Evolutionary conservation across 2,888 invertebrate species (phyloP).

Genomic region (Stenchaetothrips biformis): DNA sequence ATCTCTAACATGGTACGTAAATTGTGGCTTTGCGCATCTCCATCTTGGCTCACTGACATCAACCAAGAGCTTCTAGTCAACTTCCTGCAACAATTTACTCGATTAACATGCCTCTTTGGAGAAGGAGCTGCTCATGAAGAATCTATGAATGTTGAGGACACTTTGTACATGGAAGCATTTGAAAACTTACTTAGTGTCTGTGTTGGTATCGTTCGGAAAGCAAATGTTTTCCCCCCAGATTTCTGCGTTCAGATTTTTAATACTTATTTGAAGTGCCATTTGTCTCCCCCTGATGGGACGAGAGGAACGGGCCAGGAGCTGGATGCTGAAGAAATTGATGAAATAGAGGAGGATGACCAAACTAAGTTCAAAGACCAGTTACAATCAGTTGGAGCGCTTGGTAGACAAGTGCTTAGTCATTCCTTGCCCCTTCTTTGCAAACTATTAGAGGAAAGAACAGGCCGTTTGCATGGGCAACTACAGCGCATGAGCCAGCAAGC

Average conservation of each 20-base stretch:
- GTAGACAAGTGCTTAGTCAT: conserved; percentile 56
- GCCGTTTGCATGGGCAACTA: conserved; percentile 46
- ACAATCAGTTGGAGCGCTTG: conserved; percentile 61
- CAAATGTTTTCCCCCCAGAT: conserved; percentile 46
- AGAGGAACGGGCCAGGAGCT: conserved; percentile 50
- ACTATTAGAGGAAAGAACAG: conserved; percentile 61
- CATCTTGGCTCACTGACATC: conserved; percentile 49
- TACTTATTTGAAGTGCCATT: conserved; percentile 70
- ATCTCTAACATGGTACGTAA: conserved; percentile 63
- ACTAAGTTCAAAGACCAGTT: conserved; percentile 66
- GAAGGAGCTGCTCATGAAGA: conserved; percentile 62
- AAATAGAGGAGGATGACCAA: conserved; percentile 61
- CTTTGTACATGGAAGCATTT: conserved; percentile 61
- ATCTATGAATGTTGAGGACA: conserved; percentile 49
- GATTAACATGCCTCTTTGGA: conserved; percentile 59
- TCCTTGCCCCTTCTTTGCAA: conserved; percentile 62
- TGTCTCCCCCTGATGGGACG: conserved; percentile 75
- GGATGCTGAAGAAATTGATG: conserved; percentile 55
- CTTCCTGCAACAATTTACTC: conserved; percentile 58
- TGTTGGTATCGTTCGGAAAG: conserved; percentile 53
- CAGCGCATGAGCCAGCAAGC: conserved; percentile 38
- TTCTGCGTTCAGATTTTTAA: conserved; percentile 63
- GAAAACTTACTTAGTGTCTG: conserved; percentile 65
- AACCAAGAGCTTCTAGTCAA: conserved; percentile 50
- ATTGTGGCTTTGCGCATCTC: conserved; percentile 55